Conservation (phyloP, 1,140 invertebrate species). For the Zaprionus capensis region DNA sequence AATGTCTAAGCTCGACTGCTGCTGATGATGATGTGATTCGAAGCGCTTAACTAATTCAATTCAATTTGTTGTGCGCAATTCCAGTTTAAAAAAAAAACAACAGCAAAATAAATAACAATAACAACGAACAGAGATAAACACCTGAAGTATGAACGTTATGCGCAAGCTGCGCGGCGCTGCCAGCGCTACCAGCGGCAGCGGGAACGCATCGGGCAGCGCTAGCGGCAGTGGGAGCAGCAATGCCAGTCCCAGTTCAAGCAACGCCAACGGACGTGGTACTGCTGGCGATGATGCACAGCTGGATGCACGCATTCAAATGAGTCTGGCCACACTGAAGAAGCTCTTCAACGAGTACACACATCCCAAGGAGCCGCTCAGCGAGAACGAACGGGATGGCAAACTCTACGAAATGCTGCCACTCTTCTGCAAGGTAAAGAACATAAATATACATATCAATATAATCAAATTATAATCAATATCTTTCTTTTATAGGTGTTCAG, state of each 20-base stretch:
- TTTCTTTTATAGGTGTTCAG: conserved; percentile 91
- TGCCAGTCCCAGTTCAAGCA: conserved; percentile 25
- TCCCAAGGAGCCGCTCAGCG: conserved; percentile 91
- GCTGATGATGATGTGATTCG: conserved; percentile 49
- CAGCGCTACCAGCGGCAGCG: conserved; percentile 32
- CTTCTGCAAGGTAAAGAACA: conserved; percentile 94
- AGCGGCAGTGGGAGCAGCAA: conserved; percentile 76
- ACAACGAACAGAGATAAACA: conserved; percentile 69
- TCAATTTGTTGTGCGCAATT: conserved; percentile 44
- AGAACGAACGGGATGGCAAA: conserved; percentile 95
- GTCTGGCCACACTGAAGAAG: conserved; percentile 97
- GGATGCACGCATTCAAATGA: conserved; percentile 92
- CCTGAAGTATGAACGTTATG: conserved; percentile 91
- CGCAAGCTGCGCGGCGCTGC: conserved; percentile 90
- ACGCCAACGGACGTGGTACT: conserved; percentile 52
- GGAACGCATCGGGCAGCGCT: conserved; percentile 25
- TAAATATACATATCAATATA: neutral
- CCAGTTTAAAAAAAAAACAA: conserved; percentile 49
- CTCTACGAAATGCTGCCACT: conserved; percentile 99
- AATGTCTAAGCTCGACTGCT: conserved; percentile 26
- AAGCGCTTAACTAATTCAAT: conserved; percentile 39
- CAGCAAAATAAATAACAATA: conserved; percentile 85
- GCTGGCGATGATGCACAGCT: conserved; percentile 85
- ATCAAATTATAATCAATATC: neutral
- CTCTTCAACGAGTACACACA: conserved; percentile 97